phyloP scores from a whole-genome alignment of 2,888 invertebrate species.

The Drosophila putrida region DNA sequence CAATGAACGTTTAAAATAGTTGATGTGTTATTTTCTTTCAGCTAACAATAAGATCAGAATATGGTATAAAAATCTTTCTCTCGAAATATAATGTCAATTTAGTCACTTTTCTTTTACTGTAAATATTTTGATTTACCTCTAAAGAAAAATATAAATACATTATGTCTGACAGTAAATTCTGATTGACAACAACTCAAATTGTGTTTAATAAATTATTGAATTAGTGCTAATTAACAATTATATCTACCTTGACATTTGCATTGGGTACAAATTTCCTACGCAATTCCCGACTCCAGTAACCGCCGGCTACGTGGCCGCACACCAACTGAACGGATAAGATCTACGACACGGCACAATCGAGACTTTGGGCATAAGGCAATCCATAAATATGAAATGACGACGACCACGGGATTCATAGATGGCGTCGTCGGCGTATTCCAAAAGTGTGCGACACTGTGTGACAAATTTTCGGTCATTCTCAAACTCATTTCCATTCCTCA shows the following conservation, averaged over 20 bases:
- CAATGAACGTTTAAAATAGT: too few relatives aligned
- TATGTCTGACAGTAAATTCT: background rate
- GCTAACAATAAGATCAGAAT: too few relatives aligned
- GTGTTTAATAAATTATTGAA: slow-evolving; percentile 70
- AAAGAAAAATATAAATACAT: background rate
- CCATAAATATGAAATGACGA: slow-evolving; percentile 24
- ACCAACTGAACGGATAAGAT: slow-evolving; percentile 77
- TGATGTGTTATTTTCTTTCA: too few relatives aligned
- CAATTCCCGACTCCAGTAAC: slow-evolving; percentile 21
- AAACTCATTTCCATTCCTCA: slow-evolving; percentile 42
- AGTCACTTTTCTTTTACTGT: background rate
- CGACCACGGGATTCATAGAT: slow-evolving; percentile 34
- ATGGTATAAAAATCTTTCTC: too few relatives aligned
- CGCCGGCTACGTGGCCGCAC: slow-evolving; percentile 71
- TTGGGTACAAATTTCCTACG: background rate
- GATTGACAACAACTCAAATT: slow-evolving; percentile 8
- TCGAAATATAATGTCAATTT: background rate
- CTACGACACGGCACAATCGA: slow-evolving; percentile 50
- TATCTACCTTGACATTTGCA: slow-evolving; percentile 26
- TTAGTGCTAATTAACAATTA: slow-evolving; percentile 79
- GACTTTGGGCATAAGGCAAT: slow-evolving; percentile 19
- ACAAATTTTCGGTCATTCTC: slow-evolving; percentile 65
- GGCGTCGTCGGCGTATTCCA: slow-evolving; percentile 27
- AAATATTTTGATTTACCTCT: background rate
- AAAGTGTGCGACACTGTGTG: slow-evolving; percentile 52